Evolutionary conservation across 2,888 invertebrate species (phyloP), one percentile per base, ranked within the genome.

Genomic region (Arctia plantaginis): DNA sequence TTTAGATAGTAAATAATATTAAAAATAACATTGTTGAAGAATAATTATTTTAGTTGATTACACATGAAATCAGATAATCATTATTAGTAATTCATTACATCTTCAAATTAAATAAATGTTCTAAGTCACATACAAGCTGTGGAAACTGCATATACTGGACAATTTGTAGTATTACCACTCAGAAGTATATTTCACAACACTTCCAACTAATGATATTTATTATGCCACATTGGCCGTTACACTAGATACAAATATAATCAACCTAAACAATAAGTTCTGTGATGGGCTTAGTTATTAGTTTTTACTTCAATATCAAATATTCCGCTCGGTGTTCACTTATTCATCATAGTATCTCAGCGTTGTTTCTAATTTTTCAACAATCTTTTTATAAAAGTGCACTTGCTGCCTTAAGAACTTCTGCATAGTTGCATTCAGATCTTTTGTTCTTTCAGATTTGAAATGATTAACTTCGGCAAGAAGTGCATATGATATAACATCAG

Each of bases 381-480:
- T 96, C 90, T 98, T 98, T 92, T 98, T 97, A 95, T 99, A 99
- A 95, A 99, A 99, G 72, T 96, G 96, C 55, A 99, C 98, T 95
- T 99, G 99, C 87, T 98, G 98, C 80, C 96, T 96, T 76, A 99
- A 96, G 91, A 98, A 99, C 78, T 96, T 97, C 90, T 98, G 98
- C 97, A 99, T 98, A 69, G 98, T 97, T 73, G 96, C 96, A 88
- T 98, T 98, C 85, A 99, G 96, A 94, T 99, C 99, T 64, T 96
- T 96, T 67, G 98, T 98, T 82, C 99, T 96, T 90, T 99, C 99
- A 41, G 96, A 93, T 90, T 99, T 98, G 91, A 99, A 99, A 92
- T 99, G 99, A 85, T 98, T 97, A 85, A 99, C 97, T 96, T 99
- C 99, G 73, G 99, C 99, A 91, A 99, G 97, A 77, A 99, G 97